Evolutionary conservation across 2,797 vertebrate genomes (phyloP), one percentile per base, ranked within the genome.

Genomic region (Phrynocephalus vlangalii): DNA sequence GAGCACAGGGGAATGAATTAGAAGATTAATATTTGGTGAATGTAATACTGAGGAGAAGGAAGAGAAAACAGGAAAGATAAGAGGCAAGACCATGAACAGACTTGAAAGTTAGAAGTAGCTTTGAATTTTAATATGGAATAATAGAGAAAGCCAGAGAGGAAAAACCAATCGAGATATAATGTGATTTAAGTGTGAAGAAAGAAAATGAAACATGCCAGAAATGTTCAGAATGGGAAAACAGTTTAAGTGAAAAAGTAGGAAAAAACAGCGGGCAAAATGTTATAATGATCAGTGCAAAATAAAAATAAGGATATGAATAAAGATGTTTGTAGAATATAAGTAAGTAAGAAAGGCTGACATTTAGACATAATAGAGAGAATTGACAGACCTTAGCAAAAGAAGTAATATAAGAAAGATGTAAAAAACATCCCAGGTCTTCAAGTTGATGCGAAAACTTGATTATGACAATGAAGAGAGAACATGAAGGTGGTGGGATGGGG

Each of bases 21-120:
- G 30, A 33, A 85, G 70, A 79, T 84, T 73, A 66, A 50, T 79
- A 24, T 79, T 66, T 87, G 44, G 50, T 84, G 67, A 88, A 33
- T 84, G 76, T 18, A 10, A 63, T 28, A 44, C 67, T 30, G 44
- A 82, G 13, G 56, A 84, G 56, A 84, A 72, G 28, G 50, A 33
- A 83, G 50, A 56, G 52, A 66, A 84, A 84, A 66, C 56, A 63
- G 18, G 26, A 9, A 84, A 72, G 8, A 50, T 66, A 79, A 13
- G 5, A 52, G 44, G 6, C 38, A 84, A 67, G 22, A 73, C 56
- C 16, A 48, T 84, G 38, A 84, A 73, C 24, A 60, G 44, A 71
- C 16, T 48, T 79, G 60, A 30, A 83, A 28, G 50, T 68, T 66
- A 88, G 44, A 66, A 73, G 22, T n/a, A 50, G 20, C 52, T 75